Evolutionary conservation across 2,113 vertebrate genomes (phyloP), one percentile per base, ranked within the genome.

Genomic region (Platysternon megacephalum): DNA sequence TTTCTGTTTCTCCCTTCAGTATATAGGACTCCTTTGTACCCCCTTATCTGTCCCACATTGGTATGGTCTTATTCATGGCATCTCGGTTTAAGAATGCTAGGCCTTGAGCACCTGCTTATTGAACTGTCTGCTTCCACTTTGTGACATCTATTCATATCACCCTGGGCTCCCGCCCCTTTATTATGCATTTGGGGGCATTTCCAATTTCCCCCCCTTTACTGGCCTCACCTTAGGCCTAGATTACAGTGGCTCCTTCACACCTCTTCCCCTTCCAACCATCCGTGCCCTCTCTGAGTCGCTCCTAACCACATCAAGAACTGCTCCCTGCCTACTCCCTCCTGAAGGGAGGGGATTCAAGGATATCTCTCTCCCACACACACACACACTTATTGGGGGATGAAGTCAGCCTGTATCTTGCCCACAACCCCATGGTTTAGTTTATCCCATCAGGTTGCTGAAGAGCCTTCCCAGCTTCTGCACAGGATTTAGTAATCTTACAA

Each of bases 1-100:
- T 5, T 2, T 49, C 7, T 1, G 0, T 3, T 5, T 51, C n/a
- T 87, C 35, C 56, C 35, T 10, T 72, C n/a, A 42, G 12, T 53
- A 9, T 11, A 56, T 44, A 11, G n/a, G 19, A 19, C 42, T n/a
- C 79, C 82, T 90, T 35, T 72, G 52, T 8, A 39, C 61, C 56
- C 12, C 72, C 56, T 74, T 72, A 14, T 35, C 8, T 35, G 72
- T 49, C 24, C 32, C 0, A 0, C 14, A 39, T 39, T 72, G 65
- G n/a, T 49, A 44, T 65, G 11, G 5, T 2, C 19, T 72, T 72
- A 21, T 72, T n/a, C 35, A 4, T 72, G 65, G 65, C 32, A 7
- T 72, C 65, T 72, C 7, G 1, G 58, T 32, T 61, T 53, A 53
- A 52, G 58, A 16, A 32, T 61, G 58, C 58, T 61, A 32, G 65